Evolutionary conservation across 2,888 invertebrate genomes (phyloP).

Genomic region (Macropis europaea): DNA sequence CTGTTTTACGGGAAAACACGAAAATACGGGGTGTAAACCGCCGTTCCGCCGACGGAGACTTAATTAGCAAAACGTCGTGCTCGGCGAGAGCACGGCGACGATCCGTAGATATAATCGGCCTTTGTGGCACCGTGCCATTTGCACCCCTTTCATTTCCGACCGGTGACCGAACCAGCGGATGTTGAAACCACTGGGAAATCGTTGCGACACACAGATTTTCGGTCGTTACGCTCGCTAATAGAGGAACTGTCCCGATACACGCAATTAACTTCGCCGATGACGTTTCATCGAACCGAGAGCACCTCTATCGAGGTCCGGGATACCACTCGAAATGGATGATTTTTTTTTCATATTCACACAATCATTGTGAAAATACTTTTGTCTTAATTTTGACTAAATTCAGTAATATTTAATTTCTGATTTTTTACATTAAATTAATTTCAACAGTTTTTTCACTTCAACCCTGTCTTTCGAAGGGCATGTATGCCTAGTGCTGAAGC

Average conservation of each 20-base stretch:
- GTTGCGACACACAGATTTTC: slow-evolving; percentile 16
- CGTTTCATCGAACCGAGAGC: background rate
- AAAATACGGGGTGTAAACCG: background rate
- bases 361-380: no score
- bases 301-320: no score
- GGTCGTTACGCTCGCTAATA: background rate
- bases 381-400: no score
- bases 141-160: slow-evolving; percentile 32
- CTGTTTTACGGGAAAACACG: background rate
- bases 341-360: no score
- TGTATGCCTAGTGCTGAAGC: no score
- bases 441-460: no score
- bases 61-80: slow-evolving; percentile 46
- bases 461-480: no score
- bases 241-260: background rate
- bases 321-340: no score
- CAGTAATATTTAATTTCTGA: no score
- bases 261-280: background rate
- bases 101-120: slow-evolving; percentile 35
- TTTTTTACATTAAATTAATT: no score
- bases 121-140: slow-evolving; percentile 39
- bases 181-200: slow-evolving; percentile 10
- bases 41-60: slow-evolving; percentile 8
- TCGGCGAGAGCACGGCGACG: background rate
- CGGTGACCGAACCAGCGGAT: background rate